Conservation (phyloP, 2,113 vertebrate genomes). For the Engystomops pustulosus region DNA sequence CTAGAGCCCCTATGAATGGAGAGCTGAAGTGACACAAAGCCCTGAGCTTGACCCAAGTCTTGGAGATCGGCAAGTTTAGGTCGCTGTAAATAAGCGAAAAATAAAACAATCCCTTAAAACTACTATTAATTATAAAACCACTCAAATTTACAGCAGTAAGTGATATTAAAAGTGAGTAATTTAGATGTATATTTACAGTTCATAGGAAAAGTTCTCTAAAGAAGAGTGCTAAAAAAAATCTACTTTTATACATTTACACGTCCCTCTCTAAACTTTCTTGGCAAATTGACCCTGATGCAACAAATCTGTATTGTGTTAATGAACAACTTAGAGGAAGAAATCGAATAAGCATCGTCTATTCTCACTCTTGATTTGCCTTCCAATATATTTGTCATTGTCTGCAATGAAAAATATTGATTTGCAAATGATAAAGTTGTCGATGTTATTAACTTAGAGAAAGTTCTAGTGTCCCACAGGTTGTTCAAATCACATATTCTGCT, state of each 20-base stretch:
- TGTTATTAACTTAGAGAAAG: constrained; percentile 48
- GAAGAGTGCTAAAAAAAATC: too few relatives aligned
- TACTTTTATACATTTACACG: neutral
- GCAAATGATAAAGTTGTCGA: constrained; percentile 32
- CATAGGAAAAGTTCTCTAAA: too few relatives aligned
- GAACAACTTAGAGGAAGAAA: constrained; percentile 25
- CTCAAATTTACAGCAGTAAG: too few relatives aligned
- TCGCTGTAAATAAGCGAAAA: too few relatives aligned
- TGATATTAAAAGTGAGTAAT: too few relatives aligned
- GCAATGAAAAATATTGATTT: constrained; percentile 47
- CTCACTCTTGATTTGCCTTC: constrained; percentile 15
- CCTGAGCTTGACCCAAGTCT: too few relatives aligned
- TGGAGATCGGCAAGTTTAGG: too few relatives aligned
- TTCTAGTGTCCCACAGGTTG: constrained; percentile 10
- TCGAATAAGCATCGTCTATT: constrained; percentile 40
- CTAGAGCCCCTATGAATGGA: too few relatives aligned
- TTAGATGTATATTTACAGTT: too few relatives aligned
- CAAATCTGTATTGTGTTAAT: neutral
- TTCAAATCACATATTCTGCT: neutral
- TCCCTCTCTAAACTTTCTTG: neutral
- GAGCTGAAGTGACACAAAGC: too few relatives aligned
- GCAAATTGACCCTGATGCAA: neutral
- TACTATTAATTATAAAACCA: too few relatives aligned
- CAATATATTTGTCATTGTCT: constrained; percentile 24
- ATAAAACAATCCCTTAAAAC: too few relatives aligned